phyloP scores from a whole-genome alignment of 2,113 vertebrate species.

The Nibea coibor region DNA sequence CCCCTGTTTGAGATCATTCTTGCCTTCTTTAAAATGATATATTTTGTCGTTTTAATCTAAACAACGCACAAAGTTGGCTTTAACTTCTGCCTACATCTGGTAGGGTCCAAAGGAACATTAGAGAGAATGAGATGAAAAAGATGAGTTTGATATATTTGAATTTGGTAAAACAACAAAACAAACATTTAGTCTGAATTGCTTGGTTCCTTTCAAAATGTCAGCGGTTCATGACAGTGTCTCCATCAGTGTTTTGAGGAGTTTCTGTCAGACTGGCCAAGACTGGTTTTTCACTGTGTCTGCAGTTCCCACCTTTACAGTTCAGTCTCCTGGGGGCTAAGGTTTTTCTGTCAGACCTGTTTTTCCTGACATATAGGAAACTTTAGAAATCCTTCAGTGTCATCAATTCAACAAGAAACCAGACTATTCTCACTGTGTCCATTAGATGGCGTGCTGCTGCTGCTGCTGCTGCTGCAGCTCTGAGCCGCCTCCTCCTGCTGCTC shows the following conservation, averaged over 20 bases:
- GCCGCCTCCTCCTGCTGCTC: not conserved
- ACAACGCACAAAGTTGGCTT: not conserved
- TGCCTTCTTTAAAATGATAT: not conserved
- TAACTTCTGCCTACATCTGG: not conserved
- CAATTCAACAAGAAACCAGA: not conserved
- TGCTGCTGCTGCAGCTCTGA: not conserved
- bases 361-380: constrained; percentile 19
- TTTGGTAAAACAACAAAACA: not conserved
- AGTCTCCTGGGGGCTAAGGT: not conserved
- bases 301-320: not conserved
- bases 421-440: constrained; percentile 28
- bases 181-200: not conserved
- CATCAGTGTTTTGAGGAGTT: not conserved
- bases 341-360: constrained; percentile 14
- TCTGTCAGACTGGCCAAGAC: not conserved
- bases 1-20: too few relatives aligned
- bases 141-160: not conserved
- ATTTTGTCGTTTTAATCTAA: not conserved
- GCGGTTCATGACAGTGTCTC: not conserved
- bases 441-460: constrained; percentile 60
- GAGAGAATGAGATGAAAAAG: not conserved
- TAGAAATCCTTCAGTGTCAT: constrained; percentile 22
- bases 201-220: not conserved
- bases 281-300: not conserved
- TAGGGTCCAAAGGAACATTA: not conserved